Evolutionary conservation across 2,113 vertebrate genomes (phyloP), one percentile per base, ranked within the genome.

Genomic region (Dissostichus mawsoni): DNA sequence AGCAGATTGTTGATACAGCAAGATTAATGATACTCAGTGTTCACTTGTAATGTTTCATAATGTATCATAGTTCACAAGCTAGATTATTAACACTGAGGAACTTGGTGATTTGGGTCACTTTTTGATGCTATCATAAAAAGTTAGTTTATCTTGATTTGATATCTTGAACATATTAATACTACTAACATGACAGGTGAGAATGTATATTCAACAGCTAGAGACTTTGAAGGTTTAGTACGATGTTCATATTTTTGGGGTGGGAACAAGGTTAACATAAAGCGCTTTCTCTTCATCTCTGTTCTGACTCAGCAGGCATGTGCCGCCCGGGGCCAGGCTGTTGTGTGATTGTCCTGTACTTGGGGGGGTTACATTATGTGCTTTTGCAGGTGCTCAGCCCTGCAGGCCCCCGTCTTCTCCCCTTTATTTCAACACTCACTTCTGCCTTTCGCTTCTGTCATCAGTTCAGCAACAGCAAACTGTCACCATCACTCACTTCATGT

Each of bases 221-320:
- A 5, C 72, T 7, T 5, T 41, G 5, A 41, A 8, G 1, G 36
- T 41, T 41, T 41, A 41, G 8, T 5, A 41, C 6, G 36, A 41
- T 41, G 36, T 41, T 41, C 36, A 41, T 41, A 41, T 8, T 41
- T 41, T 41, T 41, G 5, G 36, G 7, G 25, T 25, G 25, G 2
- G 29, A 29, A 29, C 29, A 29, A 16, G 14, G 13, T 56, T 41
- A 36, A 55, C 41, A 66, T 47, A 62, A 68, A 63, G 64, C 16
- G 53, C 23, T 75, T 58, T 48, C 56, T 73, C 44, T 45, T 69
- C 51, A 33, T 16, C 57, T 64, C 12, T 52, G 45, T 47, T 56
- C 68, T 86, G 79, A 74, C 78, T 83, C 41, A 82, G 71, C 51
- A 74, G 78, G 53, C 44, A 62, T 76, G 59, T 83, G 61, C 25